Base-by-base conservation (phyloP, 2,113 vertebrate genomes). In the Triplophysa siluroides region DNA sequence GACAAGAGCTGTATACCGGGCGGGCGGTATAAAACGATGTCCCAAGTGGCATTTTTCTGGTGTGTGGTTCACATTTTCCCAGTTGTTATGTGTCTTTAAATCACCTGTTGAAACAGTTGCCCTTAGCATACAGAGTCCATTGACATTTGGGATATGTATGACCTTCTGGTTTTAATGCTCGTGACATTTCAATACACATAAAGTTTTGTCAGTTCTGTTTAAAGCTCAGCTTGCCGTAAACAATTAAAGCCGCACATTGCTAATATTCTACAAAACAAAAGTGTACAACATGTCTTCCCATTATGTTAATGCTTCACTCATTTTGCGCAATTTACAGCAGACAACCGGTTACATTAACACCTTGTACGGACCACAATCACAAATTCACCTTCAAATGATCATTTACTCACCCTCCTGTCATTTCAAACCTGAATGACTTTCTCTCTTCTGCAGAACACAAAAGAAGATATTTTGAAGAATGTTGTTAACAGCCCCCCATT, bases 131-230 rank as follows among this genome's bases (percentile, higher is more conserved):
- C 12, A 16, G 19, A 19, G 54, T 43, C 54, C 8, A 24, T 73
- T 60, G 13, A 41, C 52, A 73, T 24, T 60, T 43, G 33, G 52
- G 47, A n/a, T 70, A 69, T 43, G 64, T 52, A 18, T 70, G 45
- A 70, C 23, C 47, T 70, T 70, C 26, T 56, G 50, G 56, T 71
- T 71, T 9, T 56, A 71, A 71, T 56, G 18, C 24, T n/a, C n/a
- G 26, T 33, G 16, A 56, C 24, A 54, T 56, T 56, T n/a, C 56
- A 21, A 52, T 70, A 10, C 29, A 19, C 26, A 11, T 47, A 14
- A 47, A 16, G 50, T 18, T 5, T 58, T 21, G 19, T 58, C n/a
- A 58, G 4, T 52, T 58, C 8, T 54, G 12, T 13, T 8, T 47
- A 16, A 4, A 50, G 2, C 43, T 10, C 13, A 24, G 21, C 41